phyloP scores from a whole-genome alignment of 2,888 invertebrate genomes.

The Noctua janthe region DNA sequence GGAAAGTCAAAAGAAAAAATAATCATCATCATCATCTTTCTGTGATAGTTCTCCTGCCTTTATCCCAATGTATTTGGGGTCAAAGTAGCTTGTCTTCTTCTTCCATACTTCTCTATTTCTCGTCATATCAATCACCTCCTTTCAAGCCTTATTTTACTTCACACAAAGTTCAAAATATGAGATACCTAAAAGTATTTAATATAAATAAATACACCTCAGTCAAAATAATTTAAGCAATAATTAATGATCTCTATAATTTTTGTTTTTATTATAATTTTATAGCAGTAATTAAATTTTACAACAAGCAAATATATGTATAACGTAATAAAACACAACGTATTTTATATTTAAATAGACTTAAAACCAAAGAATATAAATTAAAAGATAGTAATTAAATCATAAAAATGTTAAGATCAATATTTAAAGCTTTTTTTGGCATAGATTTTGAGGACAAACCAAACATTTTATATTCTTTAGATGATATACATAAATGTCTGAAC shows the following conservation, averaged over 20 bases:
- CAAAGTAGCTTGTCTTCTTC: not conserved
- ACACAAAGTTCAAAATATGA: not conserved
- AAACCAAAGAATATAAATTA: conserved; percentile 22
- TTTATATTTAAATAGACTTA: conserved; percentile 22
- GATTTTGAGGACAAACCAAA: conserved; percentile 19
- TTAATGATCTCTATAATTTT: conserved; percentile 26
- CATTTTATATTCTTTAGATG: conserved; percentile 12
- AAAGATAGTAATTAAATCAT: conserved; percentile 49
- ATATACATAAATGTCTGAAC: not conserved
- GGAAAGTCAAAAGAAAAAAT: not conserved
- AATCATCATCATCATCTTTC: not conserved
- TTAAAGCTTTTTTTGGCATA: conserved; percentile 14
- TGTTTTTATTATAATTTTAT: conserved; percentile 45
- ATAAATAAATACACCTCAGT: not conserved
- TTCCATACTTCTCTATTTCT: not conserved
- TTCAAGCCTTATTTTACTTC: not conserved
- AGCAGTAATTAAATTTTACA: conserved; percentile 50
- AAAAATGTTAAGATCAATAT: conserved; percentile 31
- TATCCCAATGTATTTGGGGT: not conserved
- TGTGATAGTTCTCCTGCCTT: not conserved
- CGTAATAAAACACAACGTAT: conserved; percentile 39
- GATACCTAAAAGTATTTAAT: not conserved
- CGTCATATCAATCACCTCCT: not conserved
- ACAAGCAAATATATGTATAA: conserved; percentile 45
- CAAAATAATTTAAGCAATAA: conserved; percentile 26